Base-by-base conservation (phyloP, 2,113 vertebrate genomes). In the Cisticola juncidis region DNA sequence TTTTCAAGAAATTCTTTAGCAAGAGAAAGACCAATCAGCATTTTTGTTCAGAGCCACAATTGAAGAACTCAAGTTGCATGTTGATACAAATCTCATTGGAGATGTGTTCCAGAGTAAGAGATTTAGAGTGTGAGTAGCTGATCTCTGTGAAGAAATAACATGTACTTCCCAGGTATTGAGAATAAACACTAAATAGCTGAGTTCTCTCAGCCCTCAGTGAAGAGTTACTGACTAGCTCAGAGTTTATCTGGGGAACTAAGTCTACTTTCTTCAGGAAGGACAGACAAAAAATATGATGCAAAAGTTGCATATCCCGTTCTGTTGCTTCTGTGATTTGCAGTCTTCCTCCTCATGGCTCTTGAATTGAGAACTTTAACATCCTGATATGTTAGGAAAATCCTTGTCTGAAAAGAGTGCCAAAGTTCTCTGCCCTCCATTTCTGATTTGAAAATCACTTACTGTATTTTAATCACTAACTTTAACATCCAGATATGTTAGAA, bases 1-100 rank as follows among this genome's bases (percentile, higher is more conserved):
- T 53, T 87, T 93, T 86, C 42, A 66, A 79, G 25, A 51, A 73
- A 66, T 88, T 85, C 74, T 81, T 88, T 53, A 65, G 88, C 1
- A 3, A 62, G 40, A 90, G 85, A 85, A 91, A 87, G 79, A 91
- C 85, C 78, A 88, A 94, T 92, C 88, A 96, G 42, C 61, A 65
- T 93, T 51, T 96, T 97, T 90, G 70, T 97, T 97, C 90, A 62
- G 77, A 88, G 23, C 16, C n/a, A 50, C 70, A 64, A 45, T 1
- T 65, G 79, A 61, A 74, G 26, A 61, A 88, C 50, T 83, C 35
- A 35, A 23, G 53, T 71, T 83, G 62, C 69, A 81, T 72, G n/a
- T 91, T 90, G 78, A 81, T 86, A 47, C 19, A 90, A 71, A 73
- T 84, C 51, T 86, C 54, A 44, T 35, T 2, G 1, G 14, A 29